These are phyloP conservation scores for Oncorhynchus nerka DNA, from an alignment of 2,113 vertebrate genomes.

Conservation along the genomic window DNA sequence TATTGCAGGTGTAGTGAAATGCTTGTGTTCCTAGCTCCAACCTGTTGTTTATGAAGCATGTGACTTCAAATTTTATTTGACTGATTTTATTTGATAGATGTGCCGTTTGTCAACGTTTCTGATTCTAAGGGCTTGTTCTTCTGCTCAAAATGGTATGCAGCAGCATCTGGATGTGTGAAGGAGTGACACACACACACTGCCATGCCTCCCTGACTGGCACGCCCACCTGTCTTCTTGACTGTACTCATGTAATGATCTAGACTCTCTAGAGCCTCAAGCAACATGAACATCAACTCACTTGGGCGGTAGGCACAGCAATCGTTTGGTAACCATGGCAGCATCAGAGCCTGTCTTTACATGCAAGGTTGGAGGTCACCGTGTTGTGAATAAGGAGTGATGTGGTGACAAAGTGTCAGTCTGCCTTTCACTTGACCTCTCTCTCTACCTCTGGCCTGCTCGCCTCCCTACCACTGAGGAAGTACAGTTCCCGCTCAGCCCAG, in stretches of 20 bases:
- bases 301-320: slow-evolving; percentile 16
- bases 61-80: no score
- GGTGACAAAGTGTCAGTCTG: neutral
- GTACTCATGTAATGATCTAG: neutral
- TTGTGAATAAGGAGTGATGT: neutral
- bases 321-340: slow-evolving; percentile 37
- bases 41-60: no score
- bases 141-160: no score
- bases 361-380: slow-evolving; percentile 36
- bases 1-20: no score
- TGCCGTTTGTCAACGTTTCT: no score
- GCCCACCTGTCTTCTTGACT: no score
- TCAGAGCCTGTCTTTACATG: slow-evolving; percentile 31
- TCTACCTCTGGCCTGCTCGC: no score
- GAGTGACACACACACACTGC: neutral
- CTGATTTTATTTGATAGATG: no score
- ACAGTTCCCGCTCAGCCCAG: no score
- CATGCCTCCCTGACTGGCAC: neutral
- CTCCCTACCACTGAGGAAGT: no score
- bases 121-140: no score
- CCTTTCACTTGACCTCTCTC: neutral
- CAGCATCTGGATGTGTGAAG: neutral
- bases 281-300: neutral
- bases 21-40: no score
- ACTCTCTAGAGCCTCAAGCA: neutral